Evolutionary conservation across 2,113 vertebrate genomes (phyloP), one percentile per base, ranked within the genome.

Genomic region (Nothocercus julius): DNA sequence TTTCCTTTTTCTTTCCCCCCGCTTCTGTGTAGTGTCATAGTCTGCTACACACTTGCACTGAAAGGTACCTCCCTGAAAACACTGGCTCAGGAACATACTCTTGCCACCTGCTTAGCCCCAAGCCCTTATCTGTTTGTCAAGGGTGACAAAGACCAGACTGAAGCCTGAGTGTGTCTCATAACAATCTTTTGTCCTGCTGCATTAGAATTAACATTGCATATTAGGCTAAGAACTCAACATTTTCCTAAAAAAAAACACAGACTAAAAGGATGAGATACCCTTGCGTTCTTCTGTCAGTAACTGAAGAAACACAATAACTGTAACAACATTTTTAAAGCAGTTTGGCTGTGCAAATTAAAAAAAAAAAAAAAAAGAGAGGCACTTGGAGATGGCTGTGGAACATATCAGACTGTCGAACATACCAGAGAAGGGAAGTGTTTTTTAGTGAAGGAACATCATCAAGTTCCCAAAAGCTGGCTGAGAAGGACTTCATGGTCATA

Each of bases 1-100:
- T 75, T 86, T 78, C 42, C 9, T 1, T 13, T 64, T 59, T 12
- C 44, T 44, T 44, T 36, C 36, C 36, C 36, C 36, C 36, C 17
- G 9, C 21, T 51, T 12, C 13, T 44, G 13, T 16, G 27, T 2
- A 12, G 28, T 12, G n/a, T 45, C 63, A 38, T 0, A 0, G 20
- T 44, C 82, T 86, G 22, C 54, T 81, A 32, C 19, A 27, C 3
- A 1, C 51, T 27, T 79, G 74, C 53, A 72, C 44, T 6, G 2
- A 56, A 62, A 59, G 15, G 13, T 25, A 69, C 25, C 18, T 64
- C 20, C 40, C 56, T 53, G 21, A 27, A 59, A 78, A 20, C 45
- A 74, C 59, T 59, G 53, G 70, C 17, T 56, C 36, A 68, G n/a
- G 4, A 22, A 45, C 25, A 2, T 2, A 54, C 47, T 94, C 36